These are phyloP conservation scores for Eumerus sabulonum DNA, from an alignment of 2,888 invertebrate genomes.

Conservation along the genomic window DNA sequence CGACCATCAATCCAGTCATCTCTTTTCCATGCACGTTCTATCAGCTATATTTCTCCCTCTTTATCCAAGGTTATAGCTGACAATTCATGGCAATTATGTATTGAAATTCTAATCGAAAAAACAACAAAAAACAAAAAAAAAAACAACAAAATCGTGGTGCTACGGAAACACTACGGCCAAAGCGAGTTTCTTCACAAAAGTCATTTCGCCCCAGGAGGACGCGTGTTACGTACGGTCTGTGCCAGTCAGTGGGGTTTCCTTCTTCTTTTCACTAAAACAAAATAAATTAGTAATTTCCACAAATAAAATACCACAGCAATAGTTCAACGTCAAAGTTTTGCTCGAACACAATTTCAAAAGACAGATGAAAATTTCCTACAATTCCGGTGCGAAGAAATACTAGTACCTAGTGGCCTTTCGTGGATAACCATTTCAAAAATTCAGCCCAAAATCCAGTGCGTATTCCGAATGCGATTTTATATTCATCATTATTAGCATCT, in stretches of 20 bases:
- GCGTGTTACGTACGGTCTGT: conserved; percentile 56
- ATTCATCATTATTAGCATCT: background rate
- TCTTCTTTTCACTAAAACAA: conserved; percentile 23
- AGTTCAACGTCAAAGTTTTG: too few relatives aligned
- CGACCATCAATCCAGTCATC: background rate
- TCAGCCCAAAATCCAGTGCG: background rate
- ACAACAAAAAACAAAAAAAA: background rate
- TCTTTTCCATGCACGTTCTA: background rate
- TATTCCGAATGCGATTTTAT: background rate
- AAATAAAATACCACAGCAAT: too few relatives aligned
- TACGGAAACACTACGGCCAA: conserved; percentile 6
- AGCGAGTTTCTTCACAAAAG: conserved; percentile 35
- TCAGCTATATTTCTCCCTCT: conserved; percentile 1
- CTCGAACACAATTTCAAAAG: background rate
- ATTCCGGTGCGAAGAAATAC: conserved; percentile 17
- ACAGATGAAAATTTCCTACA: conserved; percentile 1
- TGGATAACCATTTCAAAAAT: background rate
- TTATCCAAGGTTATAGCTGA: conserved; percentile 28
- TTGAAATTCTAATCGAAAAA: too few relatives aligned
- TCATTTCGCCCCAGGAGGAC: conserved; percentile 63
- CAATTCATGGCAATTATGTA: conserved; percentile 9
- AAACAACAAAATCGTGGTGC: conserved; percentile 2
- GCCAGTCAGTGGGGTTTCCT: conserved; percentile 60
- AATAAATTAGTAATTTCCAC: conserved; percentile 6
- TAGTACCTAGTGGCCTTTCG: conserved; percentile 9